Evolutionary conservation across 2,113 vertebrate species (phyloP).

Genomic region (Microtus pennsylvanicus): DNA sequence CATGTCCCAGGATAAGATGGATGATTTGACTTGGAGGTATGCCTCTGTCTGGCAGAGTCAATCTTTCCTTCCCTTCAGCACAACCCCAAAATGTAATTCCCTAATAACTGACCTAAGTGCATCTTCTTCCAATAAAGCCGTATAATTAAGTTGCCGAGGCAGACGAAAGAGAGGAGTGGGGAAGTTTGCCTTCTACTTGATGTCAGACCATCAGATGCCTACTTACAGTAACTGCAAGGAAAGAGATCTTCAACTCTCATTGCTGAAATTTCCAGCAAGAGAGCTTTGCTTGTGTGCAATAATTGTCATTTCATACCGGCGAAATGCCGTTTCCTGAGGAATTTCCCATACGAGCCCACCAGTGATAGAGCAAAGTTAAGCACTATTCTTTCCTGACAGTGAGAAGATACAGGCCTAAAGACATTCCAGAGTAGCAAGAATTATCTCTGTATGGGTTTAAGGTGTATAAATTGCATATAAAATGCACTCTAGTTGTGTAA

Average conservation of each 20-base stretch:
- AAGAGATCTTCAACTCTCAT: not conserved
- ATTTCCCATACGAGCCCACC: not conserved
- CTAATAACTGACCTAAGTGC: slow-evolving; percentile 57
- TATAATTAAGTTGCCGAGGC: slow-evolving; percentile 45
- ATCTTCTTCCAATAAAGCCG: slow-evolving; percentile 50
- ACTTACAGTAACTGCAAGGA: slow-evolving; percentile 18
- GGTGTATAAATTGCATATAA: not conserved
- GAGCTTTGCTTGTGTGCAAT: not conserved
- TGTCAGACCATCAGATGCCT: slow-evolving; percentile 10
- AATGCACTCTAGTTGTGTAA: not conserved
- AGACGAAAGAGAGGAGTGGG: not conserved
- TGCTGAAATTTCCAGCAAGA: not conserved
- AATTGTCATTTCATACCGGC: accelerated
- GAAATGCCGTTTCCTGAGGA: not conserved
- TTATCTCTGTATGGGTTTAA: not conserved
- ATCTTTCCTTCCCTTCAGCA: slow-evolving; percentile 69
- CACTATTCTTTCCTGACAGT: not conserved
- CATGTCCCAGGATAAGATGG: slow-evolving; percentile 54
- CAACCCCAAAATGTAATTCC: slow-evolving; percentile 64
- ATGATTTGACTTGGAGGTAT: slow-evolving; percentile 57
- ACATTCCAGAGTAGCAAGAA: not conserved
- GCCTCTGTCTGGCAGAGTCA: slow-evolving; percentile 48
- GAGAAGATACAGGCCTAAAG: not conserved
- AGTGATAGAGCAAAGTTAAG: not conserved
- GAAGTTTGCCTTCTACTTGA: slow-evolving; percentile 40